These are phyloP conservation scores for Loxodonta africana DNA, from an alignment of 2,113 vertebrate species.

Conservation along the genomic window DNA sequence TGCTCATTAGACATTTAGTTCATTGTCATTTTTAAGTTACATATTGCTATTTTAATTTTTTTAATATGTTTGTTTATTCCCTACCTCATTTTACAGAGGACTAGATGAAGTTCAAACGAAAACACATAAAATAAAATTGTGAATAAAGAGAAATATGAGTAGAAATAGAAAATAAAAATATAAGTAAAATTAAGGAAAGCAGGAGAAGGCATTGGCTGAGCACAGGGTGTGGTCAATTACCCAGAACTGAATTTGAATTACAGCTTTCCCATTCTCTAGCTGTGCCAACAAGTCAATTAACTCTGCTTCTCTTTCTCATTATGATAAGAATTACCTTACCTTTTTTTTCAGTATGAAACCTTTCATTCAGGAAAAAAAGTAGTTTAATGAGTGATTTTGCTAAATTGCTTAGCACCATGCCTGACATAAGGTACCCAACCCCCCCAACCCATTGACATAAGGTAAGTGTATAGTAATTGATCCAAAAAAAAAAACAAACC, in stretches of 20 bases:
- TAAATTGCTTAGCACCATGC: background rate
- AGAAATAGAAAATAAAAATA: background rate
- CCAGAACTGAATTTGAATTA: background rate
- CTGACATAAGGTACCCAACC: background rate
- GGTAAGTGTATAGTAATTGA: background rate
- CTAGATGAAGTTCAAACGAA: background rate
- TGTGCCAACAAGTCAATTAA: background rate
- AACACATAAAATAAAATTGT: background rate
- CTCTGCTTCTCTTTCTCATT: background rate
- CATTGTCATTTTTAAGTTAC: background rate
- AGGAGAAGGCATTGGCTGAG: background rate
- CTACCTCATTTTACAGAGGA: background rate
- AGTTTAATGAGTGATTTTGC: background rate
- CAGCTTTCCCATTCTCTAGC: background rate
- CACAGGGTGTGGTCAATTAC: background rate
- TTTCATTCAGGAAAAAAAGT: background rate
- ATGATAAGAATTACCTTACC: background rate
- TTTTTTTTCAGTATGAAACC: background rate
- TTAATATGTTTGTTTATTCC: background rate
- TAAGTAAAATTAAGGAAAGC: background rate
- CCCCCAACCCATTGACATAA: background rate
- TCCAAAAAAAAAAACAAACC: too few relatives aligned
- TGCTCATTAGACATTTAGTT: background rate
- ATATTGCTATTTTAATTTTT: background rate
- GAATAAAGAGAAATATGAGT: background rate